Base-by-base conservation (phyloP, 2,797 vertebrate species). In the Oophaga sylvatica region DNA sequence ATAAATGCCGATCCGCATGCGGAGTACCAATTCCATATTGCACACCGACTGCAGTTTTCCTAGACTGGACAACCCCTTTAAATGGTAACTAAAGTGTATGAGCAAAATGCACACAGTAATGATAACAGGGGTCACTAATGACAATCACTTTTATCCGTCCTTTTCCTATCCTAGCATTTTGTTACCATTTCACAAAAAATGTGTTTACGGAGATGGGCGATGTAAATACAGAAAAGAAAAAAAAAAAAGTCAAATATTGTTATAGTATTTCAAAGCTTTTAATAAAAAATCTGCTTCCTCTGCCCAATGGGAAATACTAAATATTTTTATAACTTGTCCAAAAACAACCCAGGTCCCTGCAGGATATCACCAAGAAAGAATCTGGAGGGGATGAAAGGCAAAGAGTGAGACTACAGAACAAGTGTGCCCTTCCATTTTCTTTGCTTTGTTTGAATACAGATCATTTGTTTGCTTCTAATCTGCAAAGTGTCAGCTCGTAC, bases 381-480 rank as follows among this genome's bases (percentile, higher is more conserved):
- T 45, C 35, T 76, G 75, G 22, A 56, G 29, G 7, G 20, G 45
- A 75, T 77, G 57, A 83, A 78, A 87, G 76, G 73, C 41, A 65
- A 57, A n/a, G 26, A 57, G 84, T 53, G 63, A 67, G 4, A 22
- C 75, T 53, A 26, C 35, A 65, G 26, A 35, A 83, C 80, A 67
- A 60, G 75, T n/a, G 20, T 62, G 83, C 53, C 29, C 20, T 78
- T 60, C 75, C 59, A 86, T 86, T 83, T 80, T 86, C 53, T 78
- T 57, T 80, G 71, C n/a, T 73, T 88, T 80, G 53, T 84, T 85
- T 73, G 35, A 80, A 59, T 78, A 85, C 29, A 82, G 45, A 53
- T 71, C 22, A 60, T 80, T 82, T 29, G 62, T 41, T 83, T 79
- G 70, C 60, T 82, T 75, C 79, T 81, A 85, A 88, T 85, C 87